Conservation (phyloP, 2,113 vertebrate species). For the Nyctereutes procyonoides region DNA sequence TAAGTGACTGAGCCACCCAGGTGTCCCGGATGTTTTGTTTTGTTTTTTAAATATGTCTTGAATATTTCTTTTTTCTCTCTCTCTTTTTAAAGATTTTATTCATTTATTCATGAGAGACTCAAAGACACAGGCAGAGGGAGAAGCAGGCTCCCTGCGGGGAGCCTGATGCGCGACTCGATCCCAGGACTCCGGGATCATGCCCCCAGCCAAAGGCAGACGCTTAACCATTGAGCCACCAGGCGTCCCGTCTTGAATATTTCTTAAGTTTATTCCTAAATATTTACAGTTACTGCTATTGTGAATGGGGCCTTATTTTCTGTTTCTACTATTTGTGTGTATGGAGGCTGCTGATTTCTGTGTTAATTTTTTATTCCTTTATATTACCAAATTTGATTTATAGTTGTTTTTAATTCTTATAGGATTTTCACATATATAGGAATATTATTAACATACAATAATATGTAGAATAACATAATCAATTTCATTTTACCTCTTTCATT, state of each 20-base stretch:
- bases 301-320: constrained; percentile 36
- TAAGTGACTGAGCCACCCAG: too few relatives aligned
- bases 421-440: not conserved
- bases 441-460: not conserved
- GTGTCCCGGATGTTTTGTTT: too few relatives aligned
- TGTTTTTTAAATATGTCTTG: not conserved
- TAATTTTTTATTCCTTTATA: constrained; percentile 31
- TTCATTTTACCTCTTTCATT: not conserved
- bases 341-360: constrained; percentile 19
- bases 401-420: constrained; percentile 15
- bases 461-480: not conserved
- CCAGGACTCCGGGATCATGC: too few relatives aligned
- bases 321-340: not conserved
- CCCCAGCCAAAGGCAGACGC: too few relatives aligned
- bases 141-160: too few relatives aligned
- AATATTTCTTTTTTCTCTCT: not conserved
- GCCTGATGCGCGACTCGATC: too few relatives aligned
- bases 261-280: constrained; percentile 3
- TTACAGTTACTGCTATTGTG: constrained; percentile 4
- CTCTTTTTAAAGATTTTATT: too few relatives aligned
- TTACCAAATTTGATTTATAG: not conserved
- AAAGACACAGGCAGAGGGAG: too few relatives aligned
- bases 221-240: too few relatives aligned
- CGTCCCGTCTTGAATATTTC: not conserved
- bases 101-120: too few relatives aligned